Evolutionary conservation across 2,113 vertebrate species (phyloP), one percentile per base, ranked within the genome.

Genomic region (Trichomycterus rosablanca): DNA sequence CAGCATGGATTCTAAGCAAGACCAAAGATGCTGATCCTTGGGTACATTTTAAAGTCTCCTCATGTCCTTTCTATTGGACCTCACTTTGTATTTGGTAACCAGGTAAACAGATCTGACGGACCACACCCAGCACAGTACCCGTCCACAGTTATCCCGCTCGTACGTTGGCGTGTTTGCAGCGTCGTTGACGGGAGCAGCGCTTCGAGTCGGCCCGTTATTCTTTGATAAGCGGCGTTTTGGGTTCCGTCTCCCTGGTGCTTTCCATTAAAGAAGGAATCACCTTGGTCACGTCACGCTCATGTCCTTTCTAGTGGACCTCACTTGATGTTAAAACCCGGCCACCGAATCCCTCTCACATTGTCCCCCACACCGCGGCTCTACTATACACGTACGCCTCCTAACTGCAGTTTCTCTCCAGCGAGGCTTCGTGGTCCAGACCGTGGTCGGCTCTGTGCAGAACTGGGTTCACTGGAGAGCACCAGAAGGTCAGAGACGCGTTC

Each of bases 251-350:
- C 63, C 57, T 67, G 50, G 66, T 72, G 72, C 67, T 75, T 78
- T 75, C 76, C 64, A 74, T 72, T 74, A 74, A 70, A 69, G 65
- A 74, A 76, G 74, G 76, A 78, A 72, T 74, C 72, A 76, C 71
- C 74, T 71, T 71, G 39, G 63, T n/a, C n/a, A 56, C 19, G 32
- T 30, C 30, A 54, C 30, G 42, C 28, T 57, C n/a, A 44, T 71
- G 65, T 63, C 61, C 62, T 66, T 71, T 22, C 39, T 58, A 76
- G n/a, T n/a, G n/a, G n/a, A n/a, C n/a, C n/a, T n/a, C n/a, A n/a
- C n/a, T n/a, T n/a, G n/a, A n/a, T n/a, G n/a, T n/a, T n/a, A n/a
- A n/a, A 73, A 59, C 30, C 48, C 45, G 30, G n/a, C 40, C 53
- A 68, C 15, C 46, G 43, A 61, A 64, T 44, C 52, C n/a, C 20